Conservation (phyloP, 2,888 invertebrate genomes). For the Metalampra italica region DNA sequence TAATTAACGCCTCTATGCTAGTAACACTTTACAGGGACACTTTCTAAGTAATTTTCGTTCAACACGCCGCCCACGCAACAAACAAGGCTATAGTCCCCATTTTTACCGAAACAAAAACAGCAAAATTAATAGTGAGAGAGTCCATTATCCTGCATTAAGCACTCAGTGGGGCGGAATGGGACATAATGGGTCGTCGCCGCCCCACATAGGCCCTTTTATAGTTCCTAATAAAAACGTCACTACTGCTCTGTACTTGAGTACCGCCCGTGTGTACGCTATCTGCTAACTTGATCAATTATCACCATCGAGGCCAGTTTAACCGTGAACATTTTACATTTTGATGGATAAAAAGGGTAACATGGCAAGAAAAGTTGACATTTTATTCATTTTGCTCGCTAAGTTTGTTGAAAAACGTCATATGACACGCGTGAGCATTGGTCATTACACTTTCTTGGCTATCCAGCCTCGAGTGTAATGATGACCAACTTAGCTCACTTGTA, state of each 20-base stretch:
- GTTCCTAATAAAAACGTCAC: slow-evolving; percentile 56
- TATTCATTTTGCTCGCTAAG: no score
- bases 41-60: no score
- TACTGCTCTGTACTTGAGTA: background rate
- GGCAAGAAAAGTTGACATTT: no score
- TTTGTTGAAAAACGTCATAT: no score
- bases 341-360: no score
- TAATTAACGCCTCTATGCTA: no score
- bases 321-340: no score
- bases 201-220: slow-evolving; percentile 46
- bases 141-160: slow-evolving; percentile 71
- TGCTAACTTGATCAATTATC: slow-evolving; percentile 22
- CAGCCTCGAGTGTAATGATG: no score
- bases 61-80: slow-evolving; percentile 2
- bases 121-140: slow-evolving; percentile 66
- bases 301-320: background rate
- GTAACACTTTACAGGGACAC: no score
- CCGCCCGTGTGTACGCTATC: slow-evolving; percentile 24
- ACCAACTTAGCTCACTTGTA: no score
- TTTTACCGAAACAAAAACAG: slow-evolving; percentile 52
- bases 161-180: slow-evolving; percentile 58
- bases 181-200: slow-evolving; percentile 53
- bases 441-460: no score
- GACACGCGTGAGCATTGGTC: no score
- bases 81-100: slow-evolving; percentile 37